phyloP scores from a whole-genome alignment of 2,113 vertebrate species.

The Plotosus lineatus region DNA sequence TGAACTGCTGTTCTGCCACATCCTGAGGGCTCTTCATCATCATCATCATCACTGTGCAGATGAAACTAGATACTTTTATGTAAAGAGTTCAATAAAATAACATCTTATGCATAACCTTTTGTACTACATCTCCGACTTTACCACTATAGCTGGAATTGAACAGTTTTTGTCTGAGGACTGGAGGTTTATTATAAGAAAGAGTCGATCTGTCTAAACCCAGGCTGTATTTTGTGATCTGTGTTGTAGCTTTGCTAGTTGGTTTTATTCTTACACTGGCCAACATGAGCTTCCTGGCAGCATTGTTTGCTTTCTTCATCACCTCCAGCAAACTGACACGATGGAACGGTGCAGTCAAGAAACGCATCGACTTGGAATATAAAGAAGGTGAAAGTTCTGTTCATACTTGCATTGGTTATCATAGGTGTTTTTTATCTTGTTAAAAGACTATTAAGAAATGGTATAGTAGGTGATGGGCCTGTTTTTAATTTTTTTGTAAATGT shows the following conservation, averaged over 20 bases:
- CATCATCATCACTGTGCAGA: background rate
- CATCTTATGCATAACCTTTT: background rate
- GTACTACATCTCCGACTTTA: background rate
- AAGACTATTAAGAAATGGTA: background rate
- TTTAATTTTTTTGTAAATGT: background rate
- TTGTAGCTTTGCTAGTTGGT: conserved; percentile 86
- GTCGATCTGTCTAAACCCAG: background rate
- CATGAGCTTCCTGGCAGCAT: conserved; percentile 88
- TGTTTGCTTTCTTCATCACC: conserved; percentile 88
- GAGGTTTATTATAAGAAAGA: background rate
- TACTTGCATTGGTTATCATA: background rate
- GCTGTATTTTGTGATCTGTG: background rate
- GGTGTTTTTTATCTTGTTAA: background rate
- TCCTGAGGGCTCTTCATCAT: background rate
- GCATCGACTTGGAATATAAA: conserved; percentile 90
- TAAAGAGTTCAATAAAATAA: background rate
- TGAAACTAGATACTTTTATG: background rate
- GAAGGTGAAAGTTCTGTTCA: conserved; percentile 76
- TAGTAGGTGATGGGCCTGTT: background rate
- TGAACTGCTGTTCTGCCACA: background rate
- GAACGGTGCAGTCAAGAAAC: conserved; percentile 83
- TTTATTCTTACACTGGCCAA: conserved; percentile 93
- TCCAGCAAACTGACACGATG: conserved; percentile 93
- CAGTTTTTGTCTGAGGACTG: background rate
- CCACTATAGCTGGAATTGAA: background rate